Percentiles rank a stretch among this genome's conserved stretches.
These are phyloP conservation scores for Neosalanx taihuensis DNA, from an alignment of 2,797 vertebrate genomes.

Conservation along the genomic window DNA sequence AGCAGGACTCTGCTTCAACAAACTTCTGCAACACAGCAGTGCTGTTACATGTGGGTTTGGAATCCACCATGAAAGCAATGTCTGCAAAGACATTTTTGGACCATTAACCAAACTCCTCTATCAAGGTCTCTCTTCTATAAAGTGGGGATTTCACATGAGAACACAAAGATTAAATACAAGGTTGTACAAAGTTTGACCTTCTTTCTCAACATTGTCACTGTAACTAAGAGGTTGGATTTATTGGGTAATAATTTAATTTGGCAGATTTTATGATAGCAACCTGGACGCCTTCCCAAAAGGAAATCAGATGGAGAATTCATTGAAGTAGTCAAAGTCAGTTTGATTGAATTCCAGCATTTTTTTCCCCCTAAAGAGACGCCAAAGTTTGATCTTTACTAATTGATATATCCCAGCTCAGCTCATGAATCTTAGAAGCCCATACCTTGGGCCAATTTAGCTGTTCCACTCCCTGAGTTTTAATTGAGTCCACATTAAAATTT, in stretches of 20 bases:
- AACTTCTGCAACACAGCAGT: constrained; percentile 8
- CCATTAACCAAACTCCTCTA: neutral
- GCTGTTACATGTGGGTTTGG: constrained; percentile 21
- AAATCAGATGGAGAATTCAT: constrained; percentile 42
- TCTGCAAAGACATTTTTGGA: constrained; percentile 8
- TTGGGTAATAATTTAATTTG: constrained; percentile 62
- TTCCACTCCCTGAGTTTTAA: constrained; percentile 79
- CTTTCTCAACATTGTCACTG: constrained; percentile 10
- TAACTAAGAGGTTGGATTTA: constrained; percentile 44
- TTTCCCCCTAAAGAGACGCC: constrained; percentile 60
- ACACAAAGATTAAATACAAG: constrained; percentile 20
- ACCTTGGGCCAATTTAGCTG: constrained; percentile 75
- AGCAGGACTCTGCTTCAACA: constrained; percentile 22
- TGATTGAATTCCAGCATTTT: constrained; percentile 64
- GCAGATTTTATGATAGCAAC: constrained; percentile 53
- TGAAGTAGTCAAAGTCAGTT: constrained; percentile 40
- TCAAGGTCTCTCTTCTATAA: neutral
- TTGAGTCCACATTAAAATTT: constrained; percentile 82
- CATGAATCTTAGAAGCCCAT: constrained; percentile 59
- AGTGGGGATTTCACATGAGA: neutral
- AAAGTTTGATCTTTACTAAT: constrained; percentile 74
- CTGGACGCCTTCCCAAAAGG: constrained; percentile 46
- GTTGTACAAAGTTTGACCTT: constrained; percentile 49
- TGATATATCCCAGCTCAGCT: constrained; percentile 70
- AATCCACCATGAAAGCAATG: neutral